Evolutionary conservation across 53 echinoderm and acorn worm genomes (phyloP).

Genomic region (Zoroaster sp.): DNA sequence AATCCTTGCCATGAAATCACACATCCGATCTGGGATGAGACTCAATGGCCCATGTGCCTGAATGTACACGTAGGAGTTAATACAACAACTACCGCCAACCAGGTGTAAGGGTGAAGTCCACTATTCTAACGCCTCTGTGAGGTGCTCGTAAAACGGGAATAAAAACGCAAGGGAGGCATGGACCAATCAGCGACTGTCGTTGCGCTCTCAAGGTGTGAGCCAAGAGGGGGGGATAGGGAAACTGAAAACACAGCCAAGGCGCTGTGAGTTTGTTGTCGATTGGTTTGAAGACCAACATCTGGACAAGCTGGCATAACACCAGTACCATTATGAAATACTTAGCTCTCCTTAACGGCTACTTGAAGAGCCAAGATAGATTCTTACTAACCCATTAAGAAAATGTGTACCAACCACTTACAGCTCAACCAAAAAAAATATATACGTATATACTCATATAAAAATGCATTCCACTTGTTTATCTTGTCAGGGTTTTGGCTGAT

Average conservation of each 20-base stretch:
- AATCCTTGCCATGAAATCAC: conserved; percentile 25
- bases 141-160: neutral
- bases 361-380: conserved; percentile 10
- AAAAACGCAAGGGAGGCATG: neutral
- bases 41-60: conserved; percentile 25
- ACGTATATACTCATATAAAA: neutral
- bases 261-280: conserved; percentile 17
- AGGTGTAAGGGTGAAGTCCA: conserved; percentile 46
- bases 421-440: neutral
- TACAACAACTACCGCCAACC: conserved; percentile 9
- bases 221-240: conserved; percentile 11
- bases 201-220: conserved; percentile 32
- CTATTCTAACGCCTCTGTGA: conserved; percentile 23
- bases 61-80: conserved; percentile 21
- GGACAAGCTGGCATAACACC: conserved; percentile 42
- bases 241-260: conserved; percentile 22
- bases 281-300: conserved; percentile 20
- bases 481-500: neutral
- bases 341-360: conserved; percentile 37
- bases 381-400: conserved; percentile 33
- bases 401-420: conserved; percentile 36
- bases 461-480: neutral
- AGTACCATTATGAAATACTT: conserved; percentile 42
- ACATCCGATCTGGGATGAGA: conserved; percentile 25
- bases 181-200: conserved; percentile 21